These are phyloP conservation scores for Prochilodus magdalenae DNA, from an alignment of 2,113 vertebrate genomes.

Conservation along the genomic window DNA sequence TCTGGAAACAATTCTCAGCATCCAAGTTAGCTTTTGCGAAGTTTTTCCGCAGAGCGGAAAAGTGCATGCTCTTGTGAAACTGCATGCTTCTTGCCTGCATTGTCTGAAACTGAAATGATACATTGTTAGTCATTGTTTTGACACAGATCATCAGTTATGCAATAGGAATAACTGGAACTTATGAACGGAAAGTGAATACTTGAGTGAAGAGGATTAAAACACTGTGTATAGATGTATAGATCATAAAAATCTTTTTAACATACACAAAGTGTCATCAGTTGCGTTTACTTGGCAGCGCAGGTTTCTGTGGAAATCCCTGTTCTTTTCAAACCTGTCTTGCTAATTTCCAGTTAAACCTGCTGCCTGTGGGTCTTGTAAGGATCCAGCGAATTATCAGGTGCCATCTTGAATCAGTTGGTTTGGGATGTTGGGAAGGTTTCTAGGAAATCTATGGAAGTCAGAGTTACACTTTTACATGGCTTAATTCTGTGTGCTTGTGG, in stretches of 20 bases:
- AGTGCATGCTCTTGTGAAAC: not conserved
- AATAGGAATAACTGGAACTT: too few relatives aligned
- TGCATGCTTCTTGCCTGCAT: not conserved
- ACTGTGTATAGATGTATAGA: too few relatives aligned
- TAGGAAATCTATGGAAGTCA: not conserved
- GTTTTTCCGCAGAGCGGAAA: too few relatives aligned
- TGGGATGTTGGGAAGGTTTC: not conserved
- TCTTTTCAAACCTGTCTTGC: not conserved
- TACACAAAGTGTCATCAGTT: not conserved
- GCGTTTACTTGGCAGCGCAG: not conserved
- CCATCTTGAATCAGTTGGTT: not conserved
- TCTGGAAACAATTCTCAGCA: not conserved
- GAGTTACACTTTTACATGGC: not conserved
- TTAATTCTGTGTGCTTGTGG: not conserved
- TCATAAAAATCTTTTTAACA: not conserved
- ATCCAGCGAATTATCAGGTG: not conserved
- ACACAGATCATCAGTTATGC: too few relatives aligned
- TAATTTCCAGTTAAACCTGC: constrained; percentile 13
- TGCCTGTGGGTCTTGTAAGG: not conserved
- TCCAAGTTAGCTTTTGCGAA: too few relatives aligned
- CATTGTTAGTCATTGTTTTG: too few relatives aligned
- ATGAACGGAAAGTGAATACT: too few relatives aligned
- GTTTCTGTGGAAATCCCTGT: not conserved
- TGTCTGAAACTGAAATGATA: not conserved
- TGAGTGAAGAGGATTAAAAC: too few relatives aligned